Base-by-base conservation (phyloP, 1,140 invertebrate genomes). In the Centruroides vittatus region DNA sequence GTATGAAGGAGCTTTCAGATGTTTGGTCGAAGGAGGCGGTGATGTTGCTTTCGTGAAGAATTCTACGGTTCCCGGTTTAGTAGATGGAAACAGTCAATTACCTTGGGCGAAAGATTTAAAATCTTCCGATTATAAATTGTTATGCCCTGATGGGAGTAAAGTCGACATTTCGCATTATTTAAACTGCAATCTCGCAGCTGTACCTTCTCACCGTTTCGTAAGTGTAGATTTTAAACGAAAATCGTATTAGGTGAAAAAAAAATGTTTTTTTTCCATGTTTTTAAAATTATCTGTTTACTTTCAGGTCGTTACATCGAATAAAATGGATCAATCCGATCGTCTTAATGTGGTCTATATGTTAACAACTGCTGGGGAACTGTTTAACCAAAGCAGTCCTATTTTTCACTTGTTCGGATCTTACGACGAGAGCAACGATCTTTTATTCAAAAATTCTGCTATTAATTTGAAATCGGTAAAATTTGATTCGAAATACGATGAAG, bases 41-140 rank as follows among this genome's bases (percentile, higher is more conserved):
- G 80, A 93, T 60, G 80, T 93, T 1, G 89, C 88, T 3, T 93
- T 89, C 74, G 85, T 88, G 3, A 88, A 89, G 8, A 64, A 66
- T 41, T 53, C 54, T 1, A 68, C 64, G 3, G 51, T 64, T 13
- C 59, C 59, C 7, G 55, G 52, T 8, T 57, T 60, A 23, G 61
- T 59, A 7, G 63, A 64, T 36, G 73, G 74, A 7, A 70, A 79
- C 34, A 79, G 80, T 41, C 85, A 83, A 60, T 77, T 81, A 4
- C 80, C 80, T 47, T 76, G 75, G 46, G 73, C 74, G 4, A 63
- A 53, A 11, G 61, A 70, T 8, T 61, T 49, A 71, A 72, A 3
- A 73, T 71, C 12, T 63, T 78, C 1, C 78, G 78, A 61, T 67
- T 70, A 34, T 67, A 55, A 23, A 23, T 49, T 64, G 74, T 4